A percentile compares a stretch with the other conserved stretches of the same genome.
Evolutionary conservation across 2,113 vertebrate species (phyloP).

Genomic region (Ranitomeya imitator): DNA sequence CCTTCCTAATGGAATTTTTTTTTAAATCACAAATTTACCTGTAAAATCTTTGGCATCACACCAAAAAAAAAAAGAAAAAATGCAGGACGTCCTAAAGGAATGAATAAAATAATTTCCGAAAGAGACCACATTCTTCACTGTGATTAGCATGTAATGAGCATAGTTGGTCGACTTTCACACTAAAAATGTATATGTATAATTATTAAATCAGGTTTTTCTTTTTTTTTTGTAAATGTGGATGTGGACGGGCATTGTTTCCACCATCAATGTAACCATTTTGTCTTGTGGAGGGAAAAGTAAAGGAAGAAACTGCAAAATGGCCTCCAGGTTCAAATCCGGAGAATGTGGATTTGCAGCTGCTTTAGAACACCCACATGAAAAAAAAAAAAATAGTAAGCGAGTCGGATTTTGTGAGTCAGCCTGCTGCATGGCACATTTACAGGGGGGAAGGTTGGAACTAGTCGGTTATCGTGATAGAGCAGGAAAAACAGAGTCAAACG

Average conservation of each 20-base stretch:
- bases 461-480: conserved; percentile 1
- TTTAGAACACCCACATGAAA: conserved; percentile 42
- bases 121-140: neutral
- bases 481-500: conserved; percentile 16
- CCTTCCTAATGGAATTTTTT: conserved; percentile 16
- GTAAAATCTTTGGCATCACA: conserved; percentile 5
- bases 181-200: neutral
- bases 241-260: neutral
- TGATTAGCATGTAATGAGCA: neutral
- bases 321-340: conserved; percentile 46
- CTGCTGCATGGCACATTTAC: neutral
- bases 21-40: conserved; percentile 36
- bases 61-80: neutral
- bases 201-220: no score
- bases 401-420: conserved; percentile 40
- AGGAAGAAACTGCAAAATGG: conserved; percentile 40
- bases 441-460: conserved; percentile 1
- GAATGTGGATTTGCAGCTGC: conserved; percentile 51
- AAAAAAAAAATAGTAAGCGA: neutral
- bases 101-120: neutral
- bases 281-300: neutral
- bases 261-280: conserved; percentile 39
- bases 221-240: neutral
- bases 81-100: conserved; percentile 3
- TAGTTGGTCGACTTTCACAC: neutral